A percentile compares a stretch with the other conserved stretches of the same genome.
These are phyloP conservation scores for Eudasyphora cyanicolor DNA, from an alignment of 2,888 invertebrate genomes.

Conservation along the genomic window DNA sequence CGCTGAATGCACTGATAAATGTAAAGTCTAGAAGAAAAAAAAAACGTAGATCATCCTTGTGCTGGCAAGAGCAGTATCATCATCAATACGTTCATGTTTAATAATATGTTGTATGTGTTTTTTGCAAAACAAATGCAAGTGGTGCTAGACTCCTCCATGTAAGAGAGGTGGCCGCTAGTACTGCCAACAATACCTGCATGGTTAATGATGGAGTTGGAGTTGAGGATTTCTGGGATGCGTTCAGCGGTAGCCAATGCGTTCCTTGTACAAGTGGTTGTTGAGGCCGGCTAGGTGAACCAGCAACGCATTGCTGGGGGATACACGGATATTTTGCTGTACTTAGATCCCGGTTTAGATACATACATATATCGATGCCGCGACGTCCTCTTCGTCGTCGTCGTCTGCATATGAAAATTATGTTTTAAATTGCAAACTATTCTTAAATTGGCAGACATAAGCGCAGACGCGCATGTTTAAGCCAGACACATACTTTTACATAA, in stretches of 20 bases:
- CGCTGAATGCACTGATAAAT: neutral
- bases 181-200: neutral
- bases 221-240: slow-evolving; percentile 34
- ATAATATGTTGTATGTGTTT: slow-evolving; percentile 41
- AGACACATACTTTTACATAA: slow-evolving; percentile 32
- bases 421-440: slow-evolving; percentile 61
- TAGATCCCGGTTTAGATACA: neutral
- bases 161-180: neutral
- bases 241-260: slow-evolving; percentile 55
- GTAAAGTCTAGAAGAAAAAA: slow-evolving; percentile 35
- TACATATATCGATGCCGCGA: neutral
- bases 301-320: neutral
- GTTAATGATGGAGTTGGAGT: neutral
- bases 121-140: neutral
- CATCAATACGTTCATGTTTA: slow-evolving; percentile 17
- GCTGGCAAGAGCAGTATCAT: neutral
- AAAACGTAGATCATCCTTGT: slow-evolving; percentile 44
- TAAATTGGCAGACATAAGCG: slow-evolving; percentile 56
- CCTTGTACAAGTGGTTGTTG: neutral
- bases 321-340: neutral
- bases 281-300: neutral
- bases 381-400: neutral
- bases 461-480: slow-evolving; percentile 5
- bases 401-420: slow-evolving; percentile 59
- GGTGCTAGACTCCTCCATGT: neutral